Base-by-base conservation (phyloP, 2,888 invertebrate genomes). In the Panopea generosa region DNA sequence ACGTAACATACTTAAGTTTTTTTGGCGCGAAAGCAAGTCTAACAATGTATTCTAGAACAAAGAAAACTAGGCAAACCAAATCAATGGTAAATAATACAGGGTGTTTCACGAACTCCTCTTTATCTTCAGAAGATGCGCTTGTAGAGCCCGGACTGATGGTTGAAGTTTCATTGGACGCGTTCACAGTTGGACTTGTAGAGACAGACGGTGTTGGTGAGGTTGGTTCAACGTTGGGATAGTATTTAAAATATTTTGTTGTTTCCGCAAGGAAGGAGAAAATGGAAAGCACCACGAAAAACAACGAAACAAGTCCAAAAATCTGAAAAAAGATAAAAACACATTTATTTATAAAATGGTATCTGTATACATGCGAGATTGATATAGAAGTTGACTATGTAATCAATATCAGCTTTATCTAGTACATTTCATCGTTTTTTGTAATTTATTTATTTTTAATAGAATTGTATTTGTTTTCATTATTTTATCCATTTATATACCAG, bases 51-150 rank as follows among this genome's bases (percentile, higher is more conserved):
- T 82, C 82, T 2, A 77, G 16, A 0, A 74, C 68, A 33, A 82
- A 82, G 40, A 67, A 82, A 14, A 29, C 40, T 29, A 82, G 53
- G 38, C 82, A 82, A 1, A 59, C n/a, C 26, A 73, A 65, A 29
- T 82, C 74, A 4, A 82, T 79, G 0, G 63, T 24, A 2, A 43
- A 4, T 11, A 82, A 57, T 2, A 74, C 71, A 0, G 78, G 78
- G 27, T 82, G 76, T 45, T 69, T 63, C 6, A 80, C 43, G 24
- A 52, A 2, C 2, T 20, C 9, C 20, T 52, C 24, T 27, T n/a
- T 38, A 4, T 14, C 3, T 4, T 50, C 22, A n/a, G n/a, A n/a
- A n/a, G n/a, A n/a, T n/a, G n/a, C n/a, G n/a, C n/a, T n/a, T 14
- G 27, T 16, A 6, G 9, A 7, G 24, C 4, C 14, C 18, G 40